Base-by-base conservation (phyloP, 2,797 vertebrate species). In the Pachyuromys duprasi region DNA sequence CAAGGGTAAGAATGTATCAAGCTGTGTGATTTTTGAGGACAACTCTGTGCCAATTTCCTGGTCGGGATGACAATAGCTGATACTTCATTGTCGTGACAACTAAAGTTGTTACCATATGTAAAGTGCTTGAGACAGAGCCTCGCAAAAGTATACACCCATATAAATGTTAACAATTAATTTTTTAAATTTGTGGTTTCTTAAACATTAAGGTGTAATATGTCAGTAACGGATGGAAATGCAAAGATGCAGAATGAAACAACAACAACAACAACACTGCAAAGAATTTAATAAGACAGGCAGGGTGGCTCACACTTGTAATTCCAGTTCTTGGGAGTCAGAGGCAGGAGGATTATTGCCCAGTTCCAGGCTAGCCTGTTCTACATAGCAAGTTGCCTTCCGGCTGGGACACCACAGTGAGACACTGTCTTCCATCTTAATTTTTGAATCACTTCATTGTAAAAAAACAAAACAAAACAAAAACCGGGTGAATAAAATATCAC, bases 131-230 rank as follows among this genome's bases (percentile, higher is more conserved):
- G 95, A 90, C 15, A 94, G 42, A 93, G 45, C 60, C 57, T 87
- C 95, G 83, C 36, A 78, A 80, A 49, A 88, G 33, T 69, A 72
- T 70, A 81, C 3, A 80, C 62, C 62, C 76, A 88, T 22, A 53
- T 86, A 89, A 91, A 82, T 74, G 20, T 89, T 81, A 93, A 55
- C 15, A 89, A 15, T 57, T 90, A 70, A 45, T 93, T 93, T 69
- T 92, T 89, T 86, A 33, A 63, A 92, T 28, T 49, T 28, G 89
- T 63, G 93, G 39, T 87, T 97, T 93, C 91, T 93, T 96, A 94
- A 95, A 86, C 70, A 90, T 67, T 53, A 94, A 69, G 17, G 78
- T 93, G n/a, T 9, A 90, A 39, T 72, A 39, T 70, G 49, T 33
- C 84, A 62, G 20, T 33, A 65, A 74, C 63, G 53, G 78, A 74